Percentiles rank a stretch among this genome's conserved stretches.
Conservation (phyloP, 1,140 invertebrate species). For the Neotoxoptera formosana region DNA sequence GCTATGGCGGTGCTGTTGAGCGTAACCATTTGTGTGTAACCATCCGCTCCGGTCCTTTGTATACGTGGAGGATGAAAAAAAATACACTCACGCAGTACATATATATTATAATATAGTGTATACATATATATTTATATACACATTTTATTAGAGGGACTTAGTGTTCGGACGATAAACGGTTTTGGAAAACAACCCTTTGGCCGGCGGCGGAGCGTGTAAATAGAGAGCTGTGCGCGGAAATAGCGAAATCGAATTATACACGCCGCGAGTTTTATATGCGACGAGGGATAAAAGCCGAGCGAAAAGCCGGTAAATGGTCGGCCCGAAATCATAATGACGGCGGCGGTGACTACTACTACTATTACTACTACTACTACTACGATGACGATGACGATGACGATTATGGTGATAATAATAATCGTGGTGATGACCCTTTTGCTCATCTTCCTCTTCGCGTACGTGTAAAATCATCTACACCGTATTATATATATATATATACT, state of each 20-base stretch:
- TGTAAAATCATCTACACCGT: not conserved
- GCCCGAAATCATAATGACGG: constrained; percentile 31
- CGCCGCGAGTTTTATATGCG: not conserved
- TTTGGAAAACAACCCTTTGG: constrained; percentile 49
- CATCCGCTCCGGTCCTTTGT: not conserved
- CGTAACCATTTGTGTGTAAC: not conserved
- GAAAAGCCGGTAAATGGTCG: not conserved
- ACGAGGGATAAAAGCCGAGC: not conserved
- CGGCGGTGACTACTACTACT: not conserved
- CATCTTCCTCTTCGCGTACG: not conserved
- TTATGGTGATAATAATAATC: constrained; percentile 10
- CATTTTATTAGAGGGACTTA: not conserved
- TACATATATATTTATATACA: not conserved
- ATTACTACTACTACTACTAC: too few species aligned
- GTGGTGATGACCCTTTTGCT: constrained; percentile 17
- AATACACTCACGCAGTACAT: not conserved
- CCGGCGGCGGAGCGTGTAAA: constrained; percentile 51
- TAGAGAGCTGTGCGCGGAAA: constrained; percentile 9
- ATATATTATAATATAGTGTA: too few species aligned
- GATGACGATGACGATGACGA: not conserved
- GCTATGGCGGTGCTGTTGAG: not conserved
- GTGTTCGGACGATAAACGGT: constrained; percentile 49
- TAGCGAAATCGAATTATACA: constrained; percentile 51
- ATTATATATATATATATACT: not conserved
- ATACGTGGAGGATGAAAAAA: not conserved